These are phyloP conservation scores for Melanotaenia pygmaea DNA, from an alignment of 2,797 vertebrate species.

Conservation along the genomic window DNA sequence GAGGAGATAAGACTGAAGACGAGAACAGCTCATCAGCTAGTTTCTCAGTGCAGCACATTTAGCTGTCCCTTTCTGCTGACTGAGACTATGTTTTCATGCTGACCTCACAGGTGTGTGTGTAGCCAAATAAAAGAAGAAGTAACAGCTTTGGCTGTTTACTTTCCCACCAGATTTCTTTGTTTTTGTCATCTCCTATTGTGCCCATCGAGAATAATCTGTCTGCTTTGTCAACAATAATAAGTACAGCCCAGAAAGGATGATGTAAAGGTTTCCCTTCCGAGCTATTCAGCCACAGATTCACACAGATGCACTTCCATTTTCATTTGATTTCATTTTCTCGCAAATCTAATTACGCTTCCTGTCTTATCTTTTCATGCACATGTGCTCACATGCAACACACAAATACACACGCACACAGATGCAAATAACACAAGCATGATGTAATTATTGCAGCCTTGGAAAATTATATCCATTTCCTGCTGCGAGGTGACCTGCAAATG, in stretches of 20 bases:
- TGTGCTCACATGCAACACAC: not conserved
- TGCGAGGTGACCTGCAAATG: slow-evolving; percentile 63
- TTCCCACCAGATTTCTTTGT: slow-evolving; percentile 37
- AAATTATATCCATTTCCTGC: slow-evolving; percentile 69
- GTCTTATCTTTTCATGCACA: slow-evolving; percentile 21
- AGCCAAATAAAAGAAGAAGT: slow-evolving; percentile 29
- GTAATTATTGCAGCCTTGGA: slow-evolving; percentile 74
- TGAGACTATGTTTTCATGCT: slow-evolving; percentile 28
- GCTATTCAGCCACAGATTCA: slow-evolving; percentile 45
- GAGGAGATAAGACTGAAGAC: slow-evolving; percentile 57
- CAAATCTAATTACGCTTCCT: slow-evolving; percentile 60
- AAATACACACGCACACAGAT: slow-evolving; percentile 27
- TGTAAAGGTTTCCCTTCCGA: slow-evolving; percentile 13
- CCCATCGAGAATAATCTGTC: slow-evolving; percentile 19
- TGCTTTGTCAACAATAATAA: slow-evolving; percentile 25
- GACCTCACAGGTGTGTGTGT: slow-evolving; percentile 55
- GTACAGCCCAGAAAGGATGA: slow-evolving; percentile 22
- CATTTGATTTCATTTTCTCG: slow-evolving; percentile 55
- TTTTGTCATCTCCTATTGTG: slow-evolving; percentile 13
- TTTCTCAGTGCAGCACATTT: slow-evolving; percentile 53
- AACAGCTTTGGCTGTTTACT: slow-evolving; percentile 24
- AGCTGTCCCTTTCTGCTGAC: slow-evolving; percentile 57
- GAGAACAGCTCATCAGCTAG: slow-evolving; percentile 52
- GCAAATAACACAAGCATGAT: slow-evolving; percentile 72
- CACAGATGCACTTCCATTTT: slow-evolving; percentile 57